Conservation (phyloP, 2,113 vertebrate species). For the Helogale parvula region DNA sequence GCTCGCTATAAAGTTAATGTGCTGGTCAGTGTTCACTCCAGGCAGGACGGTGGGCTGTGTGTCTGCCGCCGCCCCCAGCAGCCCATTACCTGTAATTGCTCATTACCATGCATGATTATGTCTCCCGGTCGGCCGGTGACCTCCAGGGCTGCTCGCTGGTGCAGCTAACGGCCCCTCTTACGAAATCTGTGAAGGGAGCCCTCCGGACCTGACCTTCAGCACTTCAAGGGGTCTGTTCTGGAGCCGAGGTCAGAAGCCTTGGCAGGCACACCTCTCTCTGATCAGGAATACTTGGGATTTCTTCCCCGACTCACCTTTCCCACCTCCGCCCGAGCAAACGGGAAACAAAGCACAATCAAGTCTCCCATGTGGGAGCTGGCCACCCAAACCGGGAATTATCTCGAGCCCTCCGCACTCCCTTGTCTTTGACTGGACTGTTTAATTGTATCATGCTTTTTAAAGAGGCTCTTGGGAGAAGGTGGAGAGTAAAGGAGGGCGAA, state of each 20-base stretch:
- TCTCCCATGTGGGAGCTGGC: conserved; percentile 51
- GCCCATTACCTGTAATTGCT: conserved; percentile 89
- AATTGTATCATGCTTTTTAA: not conserved
- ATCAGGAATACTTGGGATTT: not conserved
- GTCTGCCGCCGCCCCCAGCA: conserved; percentile 84
- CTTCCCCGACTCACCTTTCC: not conserved
- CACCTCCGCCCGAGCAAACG: conserved; percentile 5
- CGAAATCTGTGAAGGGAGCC: conserved; percentile 81
- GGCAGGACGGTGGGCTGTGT: conserved; percentile 78
- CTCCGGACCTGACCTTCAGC: conserved; percentile 83
- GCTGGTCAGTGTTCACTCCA: conserved; percentile 85
- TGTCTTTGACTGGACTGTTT: conserved; percentile 39
- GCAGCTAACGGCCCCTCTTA: conserved; percentile 82
- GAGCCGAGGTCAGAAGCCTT: not conserved
- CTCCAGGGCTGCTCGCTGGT: conserved; percentile 80
- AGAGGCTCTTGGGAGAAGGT: not conserved
- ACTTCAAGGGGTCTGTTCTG: conserved; percentile 53
- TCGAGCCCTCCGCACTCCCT: conserved; percentile 35
- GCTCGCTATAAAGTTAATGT: conserved; percentile 88
- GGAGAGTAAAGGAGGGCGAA: not conserved
- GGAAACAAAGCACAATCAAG: conserved; percentile 46
- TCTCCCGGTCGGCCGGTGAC: conserved; percentile 82
- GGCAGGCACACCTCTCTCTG: not conserved
- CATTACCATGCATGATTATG: conserved; percentile 87
- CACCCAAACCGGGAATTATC: conserved; percentile 58